Evolutionary conservation across 2,113 vertebrate genomes (phyloP).

Genomic region (Corythoichthys intestinalis): DNA sequence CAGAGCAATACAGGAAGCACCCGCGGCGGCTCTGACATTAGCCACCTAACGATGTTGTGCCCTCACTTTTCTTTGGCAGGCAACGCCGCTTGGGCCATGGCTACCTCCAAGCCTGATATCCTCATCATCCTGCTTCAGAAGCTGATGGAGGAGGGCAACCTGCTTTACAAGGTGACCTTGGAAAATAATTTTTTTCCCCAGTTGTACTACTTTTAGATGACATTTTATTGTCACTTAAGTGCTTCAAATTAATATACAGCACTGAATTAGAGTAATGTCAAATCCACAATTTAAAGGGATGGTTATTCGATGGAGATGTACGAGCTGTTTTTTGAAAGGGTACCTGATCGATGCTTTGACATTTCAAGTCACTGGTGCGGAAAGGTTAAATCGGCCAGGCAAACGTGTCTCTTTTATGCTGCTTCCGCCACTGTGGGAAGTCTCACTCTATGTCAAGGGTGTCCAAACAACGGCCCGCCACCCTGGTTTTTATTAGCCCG

Average conservation of each 20-base stretch:
- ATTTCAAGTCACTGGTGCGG: slow-evolving; percentile 52
- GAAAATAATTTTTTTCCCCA: not conserved
- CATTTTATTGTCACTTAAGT: not conserved
- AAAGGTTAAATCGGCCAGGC: slow-evolving; percentile 42
- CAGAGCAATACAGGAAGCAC: slow-evolving; percentile 44
- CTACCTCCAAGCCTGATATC: slow-evolving; percentile 97
- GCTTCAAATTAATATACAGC: not conserved
- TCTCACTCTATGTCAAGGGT: not conserved
- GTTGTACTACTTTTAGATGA: no score
- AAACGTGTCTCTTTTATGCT: slow-evolving; percentile 10
- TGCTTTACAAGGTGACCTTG: slow-evolving; percentile 86
- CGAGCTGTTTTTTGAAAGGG: slow-evolving; percentile 18
- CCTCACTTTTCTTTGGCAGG: slow-evolving; percentile 63
- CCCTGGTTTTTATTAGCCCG: no score
- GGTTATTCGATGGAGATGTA: slow-evolving; percentile 13
- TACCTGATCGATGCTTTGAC: slow-evolving; percentile 52
- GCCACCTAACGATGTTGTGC: slow-evolving; percentile 10
- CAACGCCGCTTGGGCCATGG: slow-evolving; percentile 99
- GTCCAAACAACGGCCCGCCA: no score
- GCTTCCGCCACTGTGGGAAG: slow-evolving; percentile 16
- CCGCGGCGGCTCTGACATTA: not conserved
- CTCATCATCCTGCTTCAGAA: slow-evolving; percentile 98
- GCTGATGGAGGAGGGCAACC: slow-evolving; percentile 96
- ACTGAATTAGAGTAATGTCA: slow-evolving; percentile 1
- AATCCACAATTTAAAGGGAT: slow-evolving; percentile 34